Base-by-base conservation (phyloP, 2,113 vertebrate species). In the Cromileptes altivelis region DNA sequence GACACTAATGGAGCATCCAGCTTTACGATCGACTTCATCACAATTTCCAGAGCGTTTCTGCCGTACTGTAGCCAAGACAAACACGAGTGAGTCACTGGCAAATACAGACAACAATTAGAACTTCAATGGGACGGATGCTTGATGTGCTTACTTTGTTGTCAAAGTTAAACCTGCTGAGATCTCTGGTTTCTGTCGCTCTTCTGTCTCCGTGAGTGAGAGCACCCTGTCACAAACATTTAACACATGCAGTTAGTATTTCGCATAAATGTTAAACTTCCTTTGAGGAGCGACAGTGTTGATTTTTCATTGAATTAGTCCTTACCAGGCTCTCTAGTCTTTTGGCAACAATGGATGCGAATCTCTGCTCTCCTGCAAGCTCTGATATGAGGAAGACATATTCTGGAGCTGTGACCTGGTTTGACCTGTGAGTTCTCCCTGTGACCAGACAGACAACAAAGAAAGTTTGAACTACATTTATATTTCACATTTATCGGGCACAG, bases 321-420 rank as follows among this genome's bases (percentile, higher is more conserved):
- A 99, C 98, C 97, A 99, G 94, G 83, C 98, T 99, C 90, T 99
- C 98, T n/a, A 99, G 95, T 93, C 98, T 96, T 94, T 99, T 99
- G 91, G 98, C 98, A 85, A 99, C 98, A 60, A 99, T 99, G 4
- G 98, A 99, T 49, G 98, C 98, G 93, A 99, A 99, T 92, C 98
- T 96, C 74, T 99, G 98, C 88, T 99, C 98, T 93, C 98, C 98
- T 52, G 98, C 98, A 17, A 99, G 94, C 81, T 99, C 98, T 0
- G 98, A 99, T 90, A 99, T 99, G 63, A 99, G 96, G 93, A 99
- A 99, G 76, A 99, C 97, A 0, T 99, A 99, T 69, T 99, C 98
- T 0, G 98, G 98, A 79, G 98, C 98, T 1, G 98, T 99, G 84
- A 99, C 98, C 94, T 99, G 98, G 90, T 99, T 99, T 56, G 98